A percentile compares a stretch with the other conserved stretches of the same genome.
These are phyloP conservation scores for Melipona quadrifasciata DNA, from an alignment of 1,140 invertebrate species.

Conservation along the genomic window DNA sequence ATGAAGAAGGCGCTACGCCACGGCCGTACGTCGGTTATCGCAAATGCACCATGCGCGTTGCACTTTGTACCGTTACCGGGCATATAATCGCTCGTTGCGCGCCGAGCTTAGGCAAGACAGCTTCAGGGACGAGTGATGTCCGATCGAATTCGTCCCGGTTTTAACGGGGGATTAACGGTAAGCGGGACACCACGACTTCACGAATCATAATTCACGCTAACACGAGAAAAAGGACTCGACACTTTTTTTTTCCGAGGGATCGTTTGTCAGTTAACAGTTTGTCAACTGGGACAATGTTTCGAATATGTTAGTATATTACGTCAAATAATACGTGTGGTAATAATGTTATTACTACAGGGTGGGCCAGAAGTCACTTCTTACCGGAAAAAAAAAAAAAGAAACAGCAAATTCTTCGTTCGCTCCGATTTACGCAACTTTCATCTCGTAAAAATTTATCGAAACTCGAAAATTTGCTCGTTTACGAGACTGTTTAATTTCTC, in stretches of 20 bases:
- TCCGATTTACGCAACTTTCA: too few species aligned
- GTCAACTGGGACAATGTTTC: too few species aligned
- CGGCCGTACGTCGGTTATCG: conserved; percentile 52
- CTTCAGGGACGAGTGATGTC: conserved; percentile 39
- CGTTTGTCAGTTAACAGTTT: too few species aligned
- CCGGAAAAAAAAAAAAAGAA: too few species aligned
- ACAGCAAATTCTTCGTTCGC: too few species aligned
- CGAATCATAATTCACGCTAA: background rate
- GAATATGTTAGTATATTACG: too few species aligned
- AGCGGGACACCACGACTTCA: background rate
- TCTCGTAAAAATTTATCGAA: too few species aligned
- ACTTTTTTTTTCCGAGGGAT: background rate
- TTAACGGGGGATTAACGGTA: conserved; percentile 52
- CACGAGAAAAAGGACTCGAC: background rate
- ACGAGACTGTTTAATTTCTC: too few species aligned
- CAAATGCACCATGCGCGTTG: conserved; percentile 57
- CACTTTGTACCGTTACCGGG: conserved; percentile 64
- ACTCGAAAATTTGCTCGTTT: too few species aligned
- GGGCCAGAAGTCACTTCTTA: too few species aligned
- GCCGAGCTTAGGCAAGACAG: conserved; percentile 20
- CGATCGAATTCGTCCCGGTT: conserved; percentile 60
- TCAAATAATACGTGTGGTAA: too few species aligned
- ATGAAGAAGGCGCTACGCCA: conserved; percentile 29
- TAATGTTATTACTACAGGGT: too few species aligned
- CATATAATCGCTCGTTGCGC: conserved; percentile 53